Percentiles rank a stretch among this genome's conserved stretches.
phyloP scores from a whole-genome alignment of 2,888 invertebrate species.

The Cerastoderma edule region DNA sequence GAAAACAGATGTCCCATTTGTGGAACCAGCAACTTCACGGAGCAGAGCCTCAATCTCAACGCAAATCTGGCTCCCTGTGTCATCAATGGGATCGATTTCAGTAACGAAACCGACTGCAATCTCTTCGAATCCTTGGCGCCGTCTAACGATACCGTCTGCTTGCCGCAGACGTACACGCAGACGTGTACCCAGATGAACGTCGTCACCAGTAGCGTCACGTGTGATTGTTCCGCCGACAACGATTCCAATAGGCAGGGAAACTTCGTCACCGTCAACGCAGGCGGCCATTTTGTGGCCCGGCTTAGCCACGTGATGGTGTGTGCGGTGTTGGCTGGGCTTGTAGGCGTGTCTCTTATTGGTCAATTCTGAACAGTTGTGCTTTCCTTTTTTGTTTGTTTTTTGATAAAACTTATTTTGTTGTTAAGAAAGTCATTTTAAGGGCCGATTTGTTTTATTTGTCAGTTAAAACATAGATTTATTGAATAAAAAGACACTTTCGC shows the following conservation, averaged over 20 bases:
- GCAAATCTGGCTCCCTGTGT: slow-evolving; percentile 28
- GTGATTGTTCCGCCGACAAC: slow-evolving; percentile 28
- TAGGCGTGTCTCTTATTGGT: too few relatives aligned
- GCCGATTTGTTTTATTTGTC: too few relatives aligned
- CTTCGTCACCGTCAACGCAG: background rate
- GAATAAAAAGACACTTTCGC: too few relatives aligned
- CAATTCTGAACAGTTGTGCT: too few relatives aligned
- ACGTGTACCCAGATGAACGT: slow-evolving; percentile 33
- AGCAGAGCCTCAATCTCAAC: slow-evolving; percentile 15
- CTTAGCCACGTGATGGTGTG: too few relatives aligned
- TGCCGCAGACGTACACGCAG: slow-evolving; percentile 6
- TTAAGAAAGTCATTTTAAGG: too few relatives aligned
- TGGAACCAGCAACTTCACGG: slow-evolving; percentile 48
- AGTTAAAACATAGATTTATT: too few relatives aligned
- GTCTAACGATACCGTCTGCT: slow-evolving; percentile 26
- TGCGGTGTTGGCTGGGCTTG: too few relatives aligned
- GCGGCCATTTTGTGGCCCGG: too few relatives aligned
- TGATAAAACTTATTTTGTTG: too few relatives aligned
- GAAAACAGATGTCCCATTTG: slow-evolving; percentile 51
- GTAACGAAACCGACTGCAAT: slow-evolving; percentile 29
- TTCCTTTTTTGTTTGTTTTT: too few relatives aligned
- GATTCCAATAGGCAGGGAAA: background rate
- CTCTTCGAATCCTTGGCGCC: background rate
- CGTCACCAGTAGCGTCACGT: background rate
- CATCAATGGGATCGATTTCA: slow-evolving; percentile 20